Base-by-base conservation (phyloP, 2,888 invertebrate species). In the Drosophila hawaiiensis region DNA sequence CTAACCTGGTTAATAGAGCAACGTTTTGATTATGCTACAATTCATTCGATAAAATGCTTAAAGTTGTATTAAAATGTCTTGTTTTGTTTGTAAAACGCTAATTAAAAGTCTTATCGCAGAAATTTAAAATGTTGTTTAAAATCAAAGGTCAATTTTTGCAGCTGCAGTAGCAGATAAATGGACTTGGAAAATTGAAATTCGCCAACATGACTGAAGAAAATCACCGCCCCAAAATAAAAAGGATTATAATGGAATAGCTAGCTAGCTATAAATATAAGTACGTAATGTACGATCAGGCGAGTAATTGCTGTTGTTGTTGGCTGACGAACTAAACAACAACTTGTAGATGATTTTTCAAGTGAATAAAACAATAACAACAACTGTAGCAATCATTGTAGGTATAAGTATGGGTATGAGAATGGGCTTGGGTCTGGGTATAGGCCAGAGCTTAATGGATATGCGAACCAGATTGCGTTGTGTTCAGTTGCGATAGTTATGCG, bases 131-230 rank as follows among this genome's bases (percentile, higher is more conserved):
- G 7, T 12, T 16, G 16, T 9, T 25, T 19, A 16, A 25, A 16
- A 25, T 25, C 31, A 52, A 4, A 3, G 0, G 28, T 60, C 1
- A 14, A 9, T 1, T 16, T 22, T 22, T 16, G 14, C 9, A 28
- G 31, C 6, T 28, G 4, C 12, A 25, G 14, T 14, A 35, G 35
- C 50, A 47, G 64, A 58, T 64, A 69, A 66, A 69, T 75, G 76
- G 52, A 49, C 35, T 29, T 29, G 53, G 67, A 50, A 79, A 89
- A 89, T 89, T 87, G 78, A 89, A 87, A 86, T 84, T 78, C 73
- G 35, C 33, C 37, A 64, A 66, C 68, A 74, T 64, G 68, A 58
- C 58, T 47, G 7, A 31, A 71, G 76, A 68, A 79, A 72, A 79
- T 59, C 56, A 76, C 59, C 70, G 75, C 70, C 75, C 75, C 56